Percentiles rank a stretch among this genome's conserved stretches.
Conservation (phyloP, 2,797 vertebrate species). For the Bucorvus abyssinicus region DNA sequence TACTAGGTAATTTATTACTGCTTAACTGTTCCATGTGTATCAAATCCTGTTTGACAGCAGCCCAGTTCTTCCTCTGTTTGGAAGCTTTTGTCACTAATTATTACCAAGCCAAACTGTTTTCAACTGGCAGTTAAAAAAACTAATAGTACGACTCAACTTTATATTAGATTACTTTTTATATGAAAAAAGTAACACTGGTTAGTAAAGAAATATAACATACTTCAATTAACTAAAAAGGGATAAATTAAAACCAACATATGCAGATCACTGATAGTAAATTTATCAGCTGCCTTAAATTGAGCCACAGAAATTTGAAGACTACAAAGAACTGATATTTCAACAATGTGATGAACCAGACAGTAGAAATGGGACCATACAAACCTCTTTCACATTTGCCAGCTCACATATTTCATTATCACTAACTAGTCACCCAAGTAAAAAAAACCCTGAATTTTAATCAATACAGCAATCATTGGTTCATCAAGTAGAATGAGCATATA, state of each 20-base stretch:
- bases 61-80: slow-evolving; percentile 31
- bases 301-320: neutral
- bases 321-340: neutral
- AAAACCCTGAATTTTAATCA: neutral
- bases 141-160: neutral
- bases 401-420: neutral
- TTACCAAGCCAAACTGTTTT: slow-evolving; percentile 24
- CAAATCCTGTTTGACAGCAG: slow-evolving; percentile 46
- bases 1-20: slow-evolving; percentile 54
- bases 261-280: neutral
- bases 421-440: neutral
- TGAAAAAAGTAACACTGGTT: neutral
- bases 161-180: neutral
- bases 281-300: neutral
- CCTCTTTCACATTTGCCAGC: neutral
- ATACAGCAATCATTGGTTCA: neutral
- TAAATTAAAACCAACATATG: neutral
- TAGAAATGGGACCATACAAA: neutral
- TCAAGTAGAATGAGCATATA: neutral
- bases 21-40: slow-evolving; percentile 61
- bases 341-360: neutral
- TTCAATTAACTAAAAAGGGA: neutral
- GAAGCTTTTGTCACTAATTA: slow-evolving; percentile 43
- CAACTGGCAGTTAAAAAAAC: slow-evolving; percentile 5
- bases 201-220: neutral